phyloP scores from a whole-genome alignment of 2,113 vertebrate genomes.

The Colistium nudipinnis region DNA sequence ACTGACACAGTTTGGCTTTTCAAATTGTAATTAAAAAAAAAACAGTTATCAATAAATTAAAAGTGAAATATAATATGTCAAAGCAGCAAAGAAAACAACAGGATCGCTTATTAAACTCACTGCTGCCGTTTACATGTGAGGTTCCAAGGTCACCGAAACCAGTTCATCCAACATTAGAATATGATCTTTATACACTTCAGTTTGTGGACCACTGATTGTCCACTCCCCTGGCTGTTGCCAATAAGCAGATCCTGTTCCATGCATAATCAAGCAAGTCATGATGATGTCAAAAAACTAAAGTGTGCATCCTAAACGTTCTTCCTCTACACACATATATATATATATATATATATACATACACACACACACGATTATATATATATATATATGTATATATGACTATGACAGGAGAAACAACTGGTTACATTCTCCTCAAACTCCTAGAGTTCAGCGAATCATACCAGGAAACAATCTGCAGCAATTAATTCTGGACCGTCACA shows the following conservation, averaged over 20 bases:
- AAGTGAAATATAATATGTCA: constrained; percentile 68
- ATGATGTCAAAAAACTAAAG: constrained; percentile 48
- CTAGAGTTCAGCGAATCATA: constrained; percentile 37
- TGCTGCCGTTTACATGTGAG: constrained; percentile 55
- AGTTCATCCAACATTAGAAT: constrained; percentile 53
- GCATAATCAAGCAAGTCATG: constrained; percentile 63
- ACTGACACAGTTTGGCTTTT: constrained; percentile 50
- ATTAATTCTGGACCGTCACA: constrained; percentile 28
- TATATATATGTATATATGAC: constrained; percentile 4
- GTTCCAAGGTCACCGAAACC: constrained; percentile 56
- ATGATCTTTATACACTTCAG: constrained; percentile 45
- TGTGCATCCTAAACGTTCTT: constrained; percentile 48
- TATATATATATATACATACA: not conserved
- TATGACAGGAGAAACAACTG: constrained; percentile 30
- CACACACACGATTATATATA: too few relatives aligned
- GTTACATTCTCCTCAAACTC: constrained; percentile 36
- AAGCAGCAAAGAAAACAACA: constrained; percentile 70
- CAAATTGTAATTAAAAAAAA: constrained; percentile 71
- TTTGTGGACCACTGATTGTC: constrained; percentile 69
- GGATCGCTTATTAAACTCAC: constrained; percentile 56
- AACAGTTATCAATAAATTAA: constrained; percentile 81
- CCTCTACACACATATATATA: not conserved
- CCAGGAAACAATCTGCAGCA: constrained; percentile 51
- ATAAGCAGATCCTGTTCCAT: constrained; percentile 62
- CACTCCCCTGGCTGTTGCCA: constrained; percentile 41